Conservation (phyloP, 2,888 invertebrate species). For the Phymatocera aterrima region DNA sequence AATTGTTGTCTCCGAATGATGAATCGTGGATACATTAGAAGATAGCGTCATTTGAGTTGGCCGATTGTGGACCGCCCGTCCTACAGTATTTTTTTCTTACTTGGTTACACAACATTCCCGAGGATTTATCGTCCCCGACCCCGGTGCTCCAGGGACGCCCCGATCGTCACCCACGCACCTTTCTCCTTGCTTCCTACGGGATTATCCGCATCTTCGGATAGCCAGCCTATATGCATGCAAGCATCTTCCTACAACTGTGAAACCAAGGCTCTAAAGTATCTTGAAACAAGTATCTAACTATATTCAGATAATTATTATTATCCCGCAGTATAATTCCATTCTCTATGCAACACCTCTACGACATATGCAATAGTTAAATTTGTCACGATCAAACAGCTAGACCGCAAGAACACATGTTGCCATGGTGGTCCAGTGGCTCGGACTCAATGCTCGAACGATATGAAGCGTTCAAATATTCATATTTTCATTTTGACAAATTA, state of each 20-base stretch:
- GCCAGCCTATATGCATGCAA: no score
- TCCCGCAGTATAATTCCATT: background rate
- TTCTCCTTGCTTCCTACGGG: slow-evolving; percentile 30
- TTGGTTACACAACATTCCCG: slow-evolving; percentile 28
- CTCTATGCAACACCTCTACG: background rate
- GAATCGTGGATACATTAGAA: slow-evolving; percentile 43
- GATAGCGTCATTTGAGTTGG: slow-evolving; percentile 40
- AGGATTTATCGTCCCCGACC: slow-evolving; percentile 24
- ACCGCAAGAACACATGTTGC: background rate
- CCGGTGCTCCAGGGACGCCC: slow-evolving; percentile 34
- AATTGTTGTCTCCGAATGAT: slow-evolving; percentile 42
- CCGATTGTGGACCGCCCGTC: slow-evolving; percentile 29
- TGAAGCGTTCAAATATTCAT: no score
- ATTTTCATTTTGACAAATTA: no score
- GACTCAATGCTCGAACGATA: background rate
- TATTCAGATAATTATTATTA: slow-evolving; percentile 22
- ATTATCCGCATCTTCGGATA: slow-evolving; percentile 24
- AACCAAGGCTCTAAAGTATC: background rate
- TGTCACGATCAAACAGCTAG: slow-evolving; percentile 7
- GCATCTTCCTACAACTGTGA: slow-evolving; percentile 10
- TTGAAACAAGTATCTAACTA: background rate
- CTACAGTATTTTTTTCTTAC: background rate
- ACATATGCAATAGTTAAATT: background rate
- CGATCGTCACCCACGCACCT: slow-evolving; percentile 37
- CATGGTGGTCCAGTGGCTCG: background rate